These are phyloP conservation scores for Tanypteryx hageni DNA, from an alignment of 2,888 invertebrate genomes.

Conservation along the genomic window DNA sequence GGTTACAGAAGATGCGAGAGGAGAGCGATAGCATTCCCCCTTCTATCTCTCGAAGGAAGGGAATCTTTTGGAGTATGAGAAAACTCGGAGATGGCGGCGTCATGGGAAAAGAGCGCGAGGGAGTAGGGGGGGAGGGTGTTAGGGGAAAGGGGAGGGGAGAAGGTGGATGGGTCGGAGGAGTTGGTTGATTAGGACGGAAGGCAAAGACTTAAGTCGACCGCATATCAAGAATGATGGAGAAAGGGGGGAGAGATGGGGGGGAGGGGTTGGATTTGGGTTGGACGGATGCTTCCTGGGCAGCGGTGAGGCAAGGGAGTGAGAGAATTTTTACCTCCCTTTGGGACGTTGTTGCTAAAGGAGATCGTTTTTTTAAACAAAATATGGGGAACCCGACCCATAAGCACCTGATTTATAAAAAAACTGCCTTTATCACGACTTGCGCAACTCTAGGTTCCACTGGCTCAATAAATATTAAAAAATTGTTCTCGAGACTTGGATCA, in stretches of 20 bases:
- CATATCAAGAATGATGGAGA: conserved; percentile 38
- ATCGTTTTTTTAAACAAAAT: too few relatives aligned
- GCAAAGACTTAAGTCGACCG: conserved; percentile 60
- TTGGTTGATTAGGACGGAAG: conserved; percentile 56
- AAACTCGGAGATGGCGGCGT: not conserved
- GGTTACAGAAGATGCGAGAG: not conserved
- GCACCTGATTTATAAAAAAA: too few relatives aligned
- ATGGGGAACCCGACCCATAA: too few relatives aligned
- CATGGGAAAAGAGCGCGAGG: not conserved
- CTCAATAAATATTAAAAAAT: too few relatives aligned
- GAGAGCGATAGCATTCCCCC: conserved; percentile 21
- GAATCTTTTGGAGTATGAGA: not conserved
- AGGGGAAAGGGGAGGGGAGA: not conserved
- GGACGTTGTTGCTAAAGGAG: too few relatives aligned
- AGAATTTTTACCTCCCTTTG: too few relatives aligned
- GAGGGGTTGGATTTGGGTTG: not conserved
- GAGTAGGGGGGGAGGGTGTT: not conserved
- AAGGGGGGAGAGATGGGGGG: not conserved
- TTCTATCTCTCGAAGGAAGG: not conserved
- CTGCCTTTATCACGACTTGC: too few relatives aligned
- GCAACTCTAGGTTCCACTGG: too few relatives aligned
- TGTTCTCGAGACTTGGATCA: too few relatives aligned
- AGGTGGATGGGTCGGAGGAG: not conserved
- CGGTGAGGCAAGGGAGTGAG: too few relatives aligned
- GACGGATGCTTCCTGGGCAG: not conserved